Percentiles rank a stretch among this genome's conserved stretches.
phyloP scores from a whole-genome alignment of 2,888 invertebrate species.

The Tetheella fluctuosa region DNA sequence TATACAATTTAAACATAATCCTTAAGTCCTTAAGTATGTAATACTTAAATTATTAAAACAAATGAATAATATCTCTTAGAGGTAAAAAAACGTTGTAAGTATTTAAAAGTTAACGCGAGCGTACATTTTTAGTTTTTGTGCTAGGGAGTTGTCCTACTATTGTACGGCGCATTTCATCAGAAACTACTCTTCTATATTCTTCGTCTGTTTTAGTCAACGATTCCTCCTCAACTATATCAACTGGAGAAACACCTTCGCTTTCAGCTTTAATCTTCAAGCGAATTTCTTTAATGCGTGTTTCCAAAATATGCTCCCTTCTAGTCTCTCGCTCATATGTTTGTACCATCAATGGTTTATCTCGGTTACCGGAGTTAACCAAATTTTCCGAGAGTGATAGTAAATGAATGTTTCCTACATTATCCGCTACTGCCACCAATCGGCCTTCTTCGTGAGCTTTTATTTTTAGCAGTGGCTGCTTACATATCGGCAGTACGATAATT shows the following conservation, averaged over 20 bases:
- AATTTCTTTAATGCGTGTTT: constrained; percentile 92
- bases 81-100: not conserved
- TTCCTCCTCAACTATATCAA: constrained; percentile 40
- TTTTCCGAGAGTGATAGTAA: constrained; percentile 87
- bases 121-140: constrained; percentile 19
- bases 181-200: constrained; percentile 72
- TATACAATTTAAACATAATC: too few species aligned
- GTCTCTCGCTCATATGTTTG: constrained; percentile 93
- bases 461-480: constrained; percentile 78
- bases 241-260: constrained; percentile 54
- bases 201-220: constrained; percentile 51
- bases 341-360: constrained; percentile 86
- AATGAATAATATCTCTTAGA: not conserved
- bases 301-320: constrained; percentile 93
- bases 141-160: constrained; percentile 21
- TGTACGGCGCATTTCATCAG: constrained; percentile 40
- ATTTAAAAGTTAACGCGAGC: constrained; percentile 24
- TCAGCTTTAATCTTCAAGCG: constrained; percentile 79
- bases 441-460: constrained; percentile 87
- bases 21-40: too few species aligned
- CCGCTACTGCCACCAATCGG: constrained; percentile 85
- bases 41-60: too few species aligned
- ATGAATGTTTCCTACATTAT: constrained; percentile 86
- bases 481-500: constrained; percentile 85
- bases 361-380: constrained; percentile 85